A percentile compares a stretch with the other conserved stretches of the same genome.
Evolutionary conservation across 1,140 invertebrate species (phyloP).

Genomic region (Archegozetes longisetosus): DNA sequence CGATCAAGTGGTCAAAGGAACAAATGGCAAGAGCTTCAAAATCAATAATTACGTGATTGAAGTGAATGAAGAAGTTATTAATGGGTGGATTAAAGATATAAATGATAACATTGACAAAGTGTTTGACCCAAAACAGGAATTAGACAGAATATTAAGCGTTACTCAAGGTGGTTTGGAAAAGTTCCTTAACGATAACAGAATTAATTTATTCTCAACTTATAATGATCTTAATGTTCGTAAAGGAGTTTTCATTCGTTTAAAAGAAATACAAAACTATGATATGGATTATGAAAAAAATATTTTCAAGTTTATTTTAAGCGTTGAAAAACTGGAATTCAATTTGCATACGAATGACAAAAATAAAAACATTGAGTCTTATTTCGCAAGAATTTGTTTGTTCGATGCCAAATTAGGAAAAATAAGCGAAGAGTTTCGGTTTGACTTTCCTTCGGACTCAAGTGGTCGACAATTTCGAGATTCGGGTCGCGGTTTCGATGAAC

Average conservation of each 20-base stretch:
- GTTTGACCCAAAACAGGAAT: background rate
- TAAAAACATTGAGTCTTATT: background rate
- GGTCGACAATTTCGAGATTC: background rate
- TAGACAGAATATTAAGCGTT: background rate
- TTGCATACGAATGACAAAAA: background rate
- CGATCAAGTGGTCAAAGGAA: background rate
- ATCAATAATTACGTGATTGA: background rate
- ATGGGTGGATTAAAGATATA: constrained; percentile 11
- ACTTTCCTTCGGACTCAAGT: constrained; percentile 34
- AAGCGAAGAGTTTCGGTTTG: constrained; percentile 83
- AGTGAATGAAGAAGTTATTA: background rate
- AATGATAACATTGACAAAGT: constrained; percentile 4
- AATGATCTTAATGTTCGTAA: background rate
- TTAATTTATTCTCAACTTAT: background rate
- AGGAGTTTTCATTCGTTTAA: background rate
- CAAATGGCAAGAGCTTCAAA: background rate
- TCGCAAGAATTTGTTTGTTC: constrained; percentile 1
- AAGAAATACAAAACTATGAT: too few species aligned
- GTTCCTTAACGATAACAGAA: background rate
- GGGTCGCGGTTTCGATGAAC: constrained; percentile 8
- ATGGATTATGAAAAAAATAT: too few species aligned
- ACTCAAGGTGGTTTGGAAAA: too few species aligned
- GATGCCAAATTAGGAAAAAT: constrained; percentile 72
- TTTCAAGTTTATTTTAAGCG: too few species aligned
- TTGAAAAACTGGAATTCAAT: too few species aligned